phyloP scores from a whole-genome alignment of 2,797 vertebrate genomes.

The Scarus forsteni region DNA sequence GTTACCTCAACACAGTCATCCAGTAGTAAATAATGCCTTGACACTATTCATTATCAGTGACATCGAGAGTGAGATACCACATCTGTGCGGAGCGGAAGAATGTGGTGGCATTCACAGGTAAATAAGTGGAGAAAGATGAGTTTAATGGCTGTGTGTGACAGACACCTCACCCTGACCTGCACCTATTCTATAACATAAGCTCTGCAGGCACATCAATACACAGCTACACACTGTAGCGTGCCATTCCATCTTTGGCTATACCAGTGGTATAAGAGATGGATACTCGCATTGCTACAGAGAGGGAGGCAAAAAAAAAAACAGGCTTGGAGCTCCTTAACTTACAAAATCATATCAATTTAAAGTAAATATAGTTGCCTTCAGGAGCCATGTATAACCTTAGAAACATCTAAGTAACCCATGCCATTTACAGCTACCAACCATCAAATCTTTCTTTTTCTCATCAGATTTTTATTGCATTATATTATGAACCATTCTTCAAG shows the following conservation, averaged over 20 bases:
- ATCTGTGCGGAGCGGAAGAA: conserved; percentile 17
- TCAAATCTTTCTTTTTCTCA: too few species aligned
- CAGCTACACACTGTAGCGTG: conserved; percentile 7
- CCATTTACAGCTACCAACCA: too few species aligned
- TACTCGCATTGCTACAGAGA: not conserved
- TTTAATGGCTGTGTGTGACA: conserved; percentile 43
- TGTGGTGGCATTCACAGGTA: not conserved
- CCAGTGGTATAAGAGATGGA: conserved; percentile 11
- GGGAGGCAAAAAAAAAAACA: not conserved
- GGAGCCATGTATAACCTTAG: too few species aligned
- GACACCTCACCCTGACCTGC: conserved; percentile 27
- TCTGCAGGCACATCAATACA: conserved; percentile 55
- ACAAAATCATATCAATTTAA: not conserved
- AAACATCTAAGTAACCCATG: too few species aligned
- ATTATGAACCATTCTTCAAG: too few species aligned
- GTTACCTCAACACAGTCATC: conserved; percentile 12
- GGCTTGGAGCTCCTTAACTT: not conserved
- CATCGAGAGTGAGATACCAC: conserved; percentile 42
- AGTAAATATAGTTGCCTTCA: not conserved
- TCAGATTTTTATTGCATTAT: too few species aligned
- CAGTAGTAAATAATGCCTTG: conserved; percentile 40
- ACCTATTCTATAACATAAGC: conserved; percentile 49
- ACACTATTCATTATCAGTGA: conserved; percentile 46
- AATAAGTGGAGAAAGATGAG: conserved; percentile 45
- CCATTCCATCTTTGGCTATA: conserved; percentile 55